phyloP scores from a whole-genome alignment of 2,888 invertebrate species.

The Lepidocyrtinus sp. region DNA sequence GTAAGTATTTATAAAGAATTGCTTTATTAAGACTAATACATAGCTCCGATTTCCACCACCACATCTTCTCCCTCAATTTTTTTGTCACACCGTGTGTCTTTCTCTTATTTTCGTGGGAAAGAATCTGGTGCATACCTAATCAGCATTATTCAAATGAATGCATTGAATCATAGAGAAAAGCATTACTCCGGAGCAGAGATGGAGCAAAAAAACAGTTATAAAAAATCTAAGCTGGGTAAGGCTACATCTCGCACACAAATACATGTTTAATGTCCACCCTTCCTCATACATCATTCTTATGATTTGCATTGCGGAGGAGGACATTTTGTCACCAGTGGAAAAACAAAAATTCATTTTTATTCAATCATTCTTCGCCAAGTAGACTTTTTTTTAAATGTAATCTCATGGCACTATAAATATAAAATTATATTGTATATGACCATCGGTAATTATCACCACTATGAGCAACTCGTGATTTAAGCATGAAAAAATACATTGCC shows the following conservation, averaged over 20 bases:
- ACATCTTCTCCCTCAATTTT: neutral
- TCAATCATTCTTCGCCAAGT: neutral
- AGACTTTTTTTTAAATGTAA: too few relatives aligned
- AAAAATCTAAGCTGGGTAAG: too few relatives aligned
- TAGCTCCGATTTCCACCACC: slow-evolving; percentile 4
- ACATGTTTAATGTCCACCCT: slow-evolving; percentile 28
- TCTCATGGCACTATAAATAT: too few relatives aligned
- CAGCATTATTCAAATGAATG: slow-evolving; percentile 32
- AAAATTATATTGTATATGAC: too few relatives aligned
- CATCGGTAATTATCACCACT: too few relatives aligned
- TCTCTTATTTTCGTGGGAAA: slow-evolving; percentile 52
- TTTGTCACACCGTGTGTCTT: slow-evolving; percentile 16
- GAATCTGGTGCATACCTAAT: slow-evolving; percentile 60
- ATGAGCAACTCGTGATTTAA: too few relatives aligned
- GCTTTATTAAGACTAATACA: neutral
- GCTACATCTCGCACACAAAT: too few relatives aligned
- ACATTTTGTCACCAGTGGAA: slow-evolving; percentile 30
- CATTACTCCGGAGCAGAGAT: neutral
- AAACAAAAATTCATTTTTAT: neutral
- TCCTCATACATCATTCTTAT: neutral
- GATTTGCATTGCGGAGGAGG: slow-evolving; percentile 39
- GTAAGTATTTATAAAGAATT: neutral
- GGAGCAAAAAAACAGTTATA: slow-evolving; percentile 16
- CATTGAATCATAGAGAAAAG: neutral
- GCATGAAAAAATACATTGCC: too few relatives aligned